phyloP scores from a whole-genome alignment of 2,797 vertebrate genomes.

The Pantherophis alleghaniensis region DNA sequence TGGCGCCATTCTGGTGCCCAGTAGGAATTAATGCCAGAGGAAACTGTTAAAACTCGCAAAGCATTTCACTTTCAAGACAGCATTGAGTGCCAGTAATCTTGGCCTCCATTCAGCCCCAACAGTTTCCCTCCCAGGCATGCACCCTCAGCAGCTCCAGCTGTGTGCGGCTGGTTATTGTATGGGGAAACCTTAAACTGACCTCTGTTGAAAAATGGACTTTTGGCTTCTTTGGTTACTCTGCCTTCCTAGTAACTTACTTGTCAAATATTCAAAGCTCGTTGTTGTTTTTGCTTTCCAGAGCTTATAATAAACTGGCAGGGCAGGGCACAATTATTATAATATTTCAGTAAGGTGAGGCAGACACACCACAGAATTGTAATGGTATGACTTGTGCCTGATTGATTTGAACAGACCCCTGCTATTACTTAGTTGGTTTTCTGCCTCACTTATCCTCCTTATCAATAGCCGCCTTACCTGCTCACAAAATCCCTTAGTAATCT shows the following conservation, averaged over 20 bases:
- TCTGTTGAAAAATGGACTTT: not conserved
- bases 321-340: not conserved
- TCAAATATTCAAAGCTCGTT: not conserved
- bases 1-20: not conserved
- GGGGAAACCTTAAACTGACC: slow-evolving; percentile 1
- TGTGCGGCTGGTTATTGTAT: not conserved
- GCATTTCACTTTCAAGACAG: not conserved
- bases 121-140: not conserved
- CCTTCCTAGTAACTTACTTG: not conserved
- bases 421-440: not conserved
- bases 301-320: not conserved
- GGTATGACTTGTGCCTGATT: not conserved
- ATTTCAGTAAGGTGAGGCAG: not conserved
- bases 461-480: not conserved
- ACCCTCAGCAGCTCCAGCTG: not conserved
- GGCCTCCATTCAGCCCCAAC: not conserved
- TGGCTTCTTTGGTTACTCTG: not conserved
- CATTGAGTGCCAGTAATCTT: not conserved
- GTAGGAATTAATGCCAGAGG: not conserved
- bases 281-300: not conserved
- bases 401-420: not conserved
- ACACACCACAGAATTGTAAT: not conserved
- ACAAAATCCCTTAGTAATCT: not conserved
- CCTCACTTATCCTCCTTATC: not conserved
- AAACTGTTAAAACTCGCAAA: not conserved